phyloP scores from a whole-genome alignment of 2,113 vertebrate species.

The Psophia crepitans region DNA sequence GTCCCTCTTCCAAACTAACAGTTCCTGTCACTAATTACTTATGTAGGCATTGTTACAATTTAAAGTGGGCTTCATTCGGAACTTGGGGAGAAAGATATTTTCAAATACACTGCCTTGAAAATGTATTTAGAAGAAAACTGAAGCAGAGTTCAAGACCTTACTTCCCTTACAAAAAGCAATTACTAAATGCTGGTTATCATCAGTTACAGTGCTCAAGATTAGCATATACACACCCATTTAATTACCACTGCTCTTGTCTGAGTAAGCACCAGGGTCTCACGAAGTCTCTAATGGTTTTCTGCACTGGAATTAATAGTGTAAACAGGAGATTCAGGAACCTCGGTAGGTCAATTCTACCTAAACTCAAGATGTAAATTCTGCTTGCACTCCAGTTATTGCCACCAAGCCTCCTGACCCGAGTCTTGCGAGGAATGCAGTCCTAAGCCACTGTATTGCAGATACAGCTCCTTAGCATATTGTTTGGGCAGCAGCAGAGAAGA shows the following conservation, averaged over 20 bases:
- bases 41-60: not conserved
- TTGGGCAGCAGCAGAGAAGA: slow-evolving; percentile 19
- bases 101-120: not conserved
- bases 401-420: not conserved
- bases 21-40: not conserved
- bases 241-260: not conserved
- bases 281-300: not conserved
- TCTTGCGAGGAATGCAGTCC: not conserved
- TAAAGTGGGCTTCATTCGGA: not conserved
- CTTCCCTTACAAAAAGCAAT: not conserved
- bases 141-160: not conserved
- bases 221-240: not conserved
- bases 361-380: not conserved
- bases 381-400: not conserved
- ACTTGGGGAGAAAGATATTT: not conserved
- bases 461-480: not conserved
- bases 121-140: not conserved
- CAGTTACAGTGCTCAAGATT: not conserved
- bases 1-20: not conserved
- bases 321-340: not conserved
- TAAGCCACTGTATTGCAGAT: not conserved
- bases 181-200: not conserved
- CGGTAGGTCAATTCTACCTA: not conserved
- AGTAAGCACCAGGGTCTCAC: slow-evolving; percentile 16
- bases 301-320: not conserved